Percentiles rank a stretch among this genome's conserved stretches.
Conservation (phyloP, 2,113 vertebrate species). For the Arizona elegans region DNA sequence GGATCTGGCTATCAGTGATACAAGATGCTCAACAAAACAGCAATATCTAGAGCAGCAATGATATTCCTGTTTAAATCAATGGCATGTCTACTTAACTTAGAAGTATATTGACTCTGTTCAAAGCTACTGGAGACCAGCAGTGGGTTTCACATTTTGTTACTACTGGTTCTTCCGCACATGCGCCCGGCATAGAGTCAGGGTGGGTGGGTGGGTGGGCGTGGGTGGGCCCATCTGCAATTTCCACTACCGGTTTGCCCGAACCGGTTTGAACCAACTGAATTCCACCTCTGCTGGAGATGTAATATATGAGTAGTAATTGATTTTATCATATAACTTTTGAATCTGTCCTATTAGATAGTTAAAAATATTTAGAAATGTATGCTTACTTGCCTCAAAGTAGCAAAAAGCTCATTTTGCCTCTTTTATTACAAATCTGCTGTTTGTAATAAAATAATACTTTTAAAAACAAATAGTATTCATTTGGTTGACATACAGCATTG, state of each 20-base stretch:
- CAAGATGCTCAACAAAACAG: not conserved
- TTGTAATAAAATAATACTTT: not conserved
- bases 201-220: no score
- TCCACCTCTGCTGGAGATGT: conserved; percentile 17
- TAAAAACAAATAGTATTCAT: not conserved
- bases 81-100: not conserved
- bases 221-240: no score
- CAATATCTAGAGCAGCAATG: conserved; percentile 22
- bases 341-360: not conserved
- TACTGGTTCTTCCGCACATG: no score
- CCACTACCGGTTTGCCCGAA: no score
- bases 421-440: not conserved
- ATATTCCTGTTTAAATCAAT: not conserved
- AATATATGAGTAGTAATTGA: conserved; percentile 43
- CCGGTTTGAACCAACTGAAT: no score
- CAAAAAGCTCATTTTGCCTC: not conserved
- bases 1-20: not conserved
- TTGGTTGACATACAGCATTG: not conserved
- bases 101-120: conserved; percentile 51
- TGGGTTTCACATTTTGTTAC: no score
- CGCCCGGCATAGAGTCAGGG: no score
- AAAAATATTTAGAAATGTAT: conserved; percentile 11
- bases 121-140: conserved; percentile 25
- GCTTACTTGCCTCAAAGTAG: not conserved
- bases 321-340: conserved; percentile 38